A percentile compares a stretch with the other conserved stretches of the same genome.
phyloP scores from a whole-genome alignment of 2,888 invertebrate species.

The Pyrrhosoma nymphula region DNA sequence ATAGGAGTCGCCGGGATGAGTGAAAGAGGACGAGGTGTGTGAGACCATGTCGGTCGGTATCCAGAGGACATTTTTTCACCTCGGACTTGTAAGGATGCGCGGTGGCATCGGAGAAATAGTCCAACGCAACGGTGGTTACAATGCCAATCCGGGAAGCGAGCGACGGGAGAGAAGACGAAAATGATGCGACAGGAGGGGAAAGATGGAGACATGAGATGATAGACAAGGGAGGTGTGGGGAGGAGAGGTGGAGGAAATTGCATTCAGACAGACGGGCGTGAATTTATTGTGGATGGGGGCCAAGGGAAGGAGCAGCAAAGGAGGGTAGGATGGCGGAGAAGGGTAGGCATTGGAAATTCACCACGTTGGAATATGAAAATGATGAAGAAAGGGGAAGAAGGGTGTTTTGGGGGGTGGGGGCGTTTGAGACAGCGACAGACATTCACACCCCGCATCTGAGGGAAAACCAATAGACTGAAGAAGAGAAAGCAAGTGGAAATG shows the following conservation, averaged over 20 bases:
- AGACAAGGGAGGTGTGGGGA: neutral
- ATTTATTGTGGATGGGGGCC: neutral
- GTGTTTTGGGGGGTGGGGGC: neutral
- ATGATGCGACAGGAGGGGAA: neutral
- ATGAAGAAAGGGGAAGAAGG: neutral
- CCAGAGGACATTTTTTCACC: neutral
- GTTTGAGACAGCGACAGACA: neutral
- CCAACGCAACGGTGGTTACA: neutral
- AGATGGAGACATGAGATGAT: neutral
- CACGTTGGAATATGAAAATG: neutral
- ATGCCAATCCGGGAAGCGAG: neutral
- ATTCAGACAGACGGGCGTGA: slow-evolving; percentile 8
- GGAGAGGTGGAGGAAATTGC: neutral
- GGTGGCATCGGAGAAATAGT: neutral
- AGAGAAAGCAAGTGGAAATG: neutral
- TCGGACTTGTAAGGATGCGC: neutral
- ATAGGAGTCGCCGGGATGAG: too few species aligned
- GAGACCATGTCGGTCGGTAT: neutral
- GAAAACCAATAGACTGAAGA: neutral
- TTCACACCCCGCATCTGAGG: neutral
- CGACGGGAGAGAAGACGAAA: neutral
- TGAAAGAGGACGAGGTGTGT: too few species aligned
- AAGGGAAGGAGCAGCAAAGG: neutral
- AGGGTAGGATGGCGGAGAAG: neutral
- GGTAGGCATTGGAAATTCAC: neutral